Conservation (phyloP, 2,113 vertebrate species). For the Turdus rufiventris region DNA sequence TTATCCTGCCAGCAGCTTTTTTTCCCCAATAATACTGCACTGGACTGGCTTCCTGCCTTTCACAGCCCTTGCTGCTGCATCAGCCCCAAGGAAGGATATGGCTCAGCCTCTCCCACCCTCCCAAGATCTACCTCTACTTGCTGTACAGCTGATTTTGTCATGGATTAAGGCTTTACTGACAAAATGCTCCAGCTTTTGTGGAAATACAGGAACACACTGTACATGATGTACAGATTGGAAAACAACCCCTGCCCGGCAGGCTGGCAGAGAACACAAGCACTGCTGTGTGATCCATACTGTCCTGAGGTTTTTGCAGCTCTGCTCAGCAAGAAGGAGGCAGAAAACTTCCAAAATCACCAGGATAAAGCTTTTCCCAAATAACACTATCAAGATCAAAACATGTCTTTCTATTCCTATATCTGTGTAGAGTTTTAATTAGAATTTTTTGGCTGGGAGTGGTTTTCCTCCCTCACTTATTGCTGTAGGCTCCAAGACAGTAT, state of each 20-base stretch:
- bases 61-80: neutral
- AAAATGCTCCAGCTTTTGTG: neutral
- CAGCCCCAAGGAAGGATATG: fast-evolving
- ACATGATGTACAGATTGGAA: neutral
- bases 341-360: neutral
- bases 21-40: neutral
- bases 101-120: neutral
- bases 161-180: neutral
- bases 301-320: neutral
- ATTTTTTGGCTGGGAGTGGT: neutral
- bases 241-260: neutral
- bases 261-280: neutral
- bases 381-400: neutral
- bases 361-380: neutral
- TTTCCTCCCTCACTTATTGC: neutral
- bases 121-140: neutral
- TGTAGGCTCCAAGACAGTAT: neutral
- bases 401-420: neutral
- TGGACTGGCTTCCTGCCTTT: neutral
- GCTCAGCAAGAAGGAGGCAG: neutral
- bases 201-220: neutral
- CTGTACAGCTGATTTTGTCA: neutral
- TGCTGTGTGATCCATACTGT: neutral
- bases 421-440: neutral
- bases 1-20: neutral